Evolutionary conservation across 2,113 vertebrate genomes (phyloP).

Genomic region (Pelvicachromis taeniatus): DNA sequence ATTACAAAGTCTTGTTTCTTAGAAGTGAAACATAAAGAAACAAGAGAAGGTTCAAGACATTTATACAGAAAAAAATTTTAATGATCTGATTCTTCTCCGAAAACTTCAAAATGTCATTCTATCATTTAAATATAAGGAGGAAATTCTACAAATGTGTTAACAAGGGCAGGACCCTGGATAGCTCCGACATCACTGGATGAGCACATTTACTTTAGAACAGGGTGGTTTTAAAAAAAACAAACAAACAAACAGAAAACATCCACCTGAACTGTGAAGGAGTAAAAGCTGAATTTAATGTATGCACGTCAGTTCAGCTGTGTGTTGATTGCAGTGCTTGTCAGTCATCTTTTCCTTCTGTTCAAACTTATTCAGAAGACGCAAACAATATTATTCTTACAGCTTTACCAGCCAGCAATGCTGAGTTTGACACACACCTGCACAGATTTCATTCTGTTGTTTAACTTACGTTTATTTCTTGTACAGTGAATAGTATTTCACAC

Average conservation of each 20-base stretch:
- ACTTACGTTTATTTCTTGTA: slow-evolving; percentile 45
- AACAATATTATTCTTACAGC: fast-evolving
- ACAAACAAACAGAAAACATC: not conserved
- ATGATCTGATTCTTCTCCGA: not conserved
- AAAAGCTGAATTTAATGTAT: not conserved
- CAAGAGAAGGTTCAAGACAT: not conserved
- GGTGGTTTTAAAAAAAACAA: not conserved
- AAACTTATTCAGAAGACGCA: not conserved
- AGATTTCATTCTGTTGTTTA: not conserved
- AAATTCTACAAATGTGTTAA: not conserved
- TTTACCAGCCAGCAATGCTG: not conserved
- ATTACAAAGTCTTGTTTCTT: not conserved
- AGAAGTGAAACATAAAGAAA: not conserved
- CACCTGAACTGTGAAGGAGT: not conserved
- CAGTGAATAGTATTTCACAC: slow-evolving; percentile 26
- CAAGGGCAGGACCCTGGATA: not conserved
- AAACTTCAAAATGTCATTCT: not conserved
- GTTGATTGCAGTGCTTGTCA: not conserved
- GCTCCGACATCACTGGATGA: not conserved
- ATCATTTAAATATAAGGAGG: not conserved
- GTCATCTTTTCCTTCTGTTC: not conserved
- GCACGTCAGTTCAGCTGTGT: not conserved
- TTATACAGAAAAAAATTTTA: not conserved
- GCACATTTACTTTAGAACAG: not conserved
- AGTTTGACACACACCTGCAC: not conserved